Conservation (phyloP, 2,888 invertebrate genomes). For the Eumacrocentrus americanus region DNA sequence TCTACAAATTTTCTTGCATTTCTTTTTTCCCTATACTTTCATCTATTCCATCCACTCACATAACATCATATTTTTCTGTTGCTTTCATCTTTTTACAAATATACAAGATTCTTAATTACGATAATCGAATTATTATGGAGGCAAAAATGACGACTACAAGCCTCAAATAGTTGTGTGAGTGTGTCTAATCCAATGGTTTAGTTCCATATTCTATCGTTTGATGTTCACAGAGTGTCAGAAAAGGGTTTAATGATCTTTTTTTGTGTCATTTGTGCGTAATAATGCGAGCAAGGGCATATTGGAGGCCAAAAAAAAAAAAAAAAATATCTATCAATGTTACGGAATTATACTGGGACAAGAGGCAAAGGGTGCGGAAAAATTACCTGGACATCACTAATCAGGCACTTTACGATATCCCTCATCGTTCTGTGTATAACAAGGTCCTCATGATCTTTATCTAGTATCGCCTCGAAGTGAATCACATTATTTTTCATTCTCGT, state of each 20-base stretch:
- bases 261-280: not conserved
- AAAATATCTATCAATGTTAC: too few relatives aligned
- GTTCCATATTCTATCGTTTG: too few relatives aligned
- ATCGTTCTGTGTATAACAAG: conserved; percentile 42
- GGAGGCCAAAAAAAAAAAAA: too few relatives aligned
- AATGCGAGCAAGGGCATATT: too few relatives aligned
- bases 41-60: not conserved
- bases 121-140: conserved; percentile 2
- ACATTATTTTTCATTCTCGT: conserved; percentile 18
- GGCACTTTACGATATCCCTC: conserved; percentile 59
- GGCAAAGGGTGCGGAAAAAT: conserved; percentile 25
- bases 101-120: conserved; percentile 32
- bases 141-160: conserved; percentile 3
- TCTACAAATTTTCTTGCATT: conserved; percentile 11
- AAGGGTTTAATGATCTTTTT: not conserved
- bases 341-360: too few relatives aligned
- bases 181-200: not conserved
- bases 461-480: conserved; percentile 17
- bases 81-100: conserved; percentile 38
- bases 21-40: conserved; percentile 10
- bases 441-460: conserved; percentile 24
- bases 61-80: conserved; percentile 11
- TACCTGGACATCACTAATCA: conserved; percentile 56
- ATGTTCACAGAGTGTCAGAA: too few relatives aligned
- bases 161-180: not conserved